These are phyloP conservation scores for Pristiophorus japonicus DNA, from an alignment of 2,113 vertebrate genomes.

Conservation along the genomic window DNA sequence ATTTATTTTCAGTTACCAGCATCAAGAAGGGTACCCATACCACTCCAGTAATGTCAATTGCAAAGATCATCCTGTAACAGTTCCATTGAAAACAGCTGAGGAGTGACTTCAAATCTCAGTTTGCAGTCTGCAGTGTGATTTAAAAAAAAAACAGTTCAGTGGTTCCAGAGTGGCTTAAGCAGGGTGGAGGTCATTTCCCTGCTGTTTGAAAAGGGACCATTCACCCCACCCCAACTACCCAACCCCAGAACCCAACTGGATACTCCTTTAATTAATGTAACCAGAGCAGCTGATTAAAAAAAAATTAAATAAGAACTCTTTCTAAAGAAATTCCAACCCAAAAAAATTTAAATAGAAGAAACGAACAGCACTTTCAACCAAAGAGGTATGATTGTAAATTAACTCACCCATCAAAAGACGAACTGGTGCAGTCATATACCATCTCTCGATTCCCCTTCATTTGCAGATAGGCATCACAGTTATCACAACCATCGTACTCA, in stretches of 20 bases:
- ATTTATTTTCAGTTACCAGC: not conserved
- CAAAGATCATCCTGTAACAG: not conserved
- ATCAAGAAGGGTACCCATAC: not conserved
- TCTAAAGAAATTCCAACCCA: not conserved
- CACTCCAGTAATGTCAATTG: not conserved
- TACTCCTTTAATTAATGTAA: not conserved
- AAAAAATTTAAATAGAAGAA: not conserved
- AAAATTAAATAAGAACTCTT: too few species aligned
- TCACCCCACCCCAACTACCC: too few species aligned
- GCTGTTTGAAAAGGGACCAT: not conserved
- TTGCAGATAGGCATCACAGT: conserved; percentile 90
- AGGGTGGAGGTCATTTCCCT: not conserved
- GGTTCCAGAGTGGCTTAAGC: too few species aligned
- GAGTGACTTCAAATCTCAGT: not conserved
- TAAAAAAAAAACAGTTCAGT: too few species aligned
- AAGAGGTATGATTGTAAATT: not conserved
- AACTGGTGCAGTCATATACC: conserved; percentile 98
- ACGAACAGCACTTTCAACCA: not conserved
- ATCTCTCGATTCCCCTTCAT: conserved; percentile 98
- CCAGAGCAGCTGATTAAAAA: not conserved
- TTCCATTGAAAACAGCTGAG: not conserved
- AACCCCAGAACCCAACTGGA: too few species aligned
- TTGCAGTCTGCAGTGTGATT: too few species aligned
- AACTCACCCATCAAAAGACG: conserved; percentile 90
- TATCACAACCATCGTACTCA: conserved; percentile 95